phyloP scores from a whole-genome alignment of 2,888 invertebrate genomes.

The Campoplex nolae region DNA sequence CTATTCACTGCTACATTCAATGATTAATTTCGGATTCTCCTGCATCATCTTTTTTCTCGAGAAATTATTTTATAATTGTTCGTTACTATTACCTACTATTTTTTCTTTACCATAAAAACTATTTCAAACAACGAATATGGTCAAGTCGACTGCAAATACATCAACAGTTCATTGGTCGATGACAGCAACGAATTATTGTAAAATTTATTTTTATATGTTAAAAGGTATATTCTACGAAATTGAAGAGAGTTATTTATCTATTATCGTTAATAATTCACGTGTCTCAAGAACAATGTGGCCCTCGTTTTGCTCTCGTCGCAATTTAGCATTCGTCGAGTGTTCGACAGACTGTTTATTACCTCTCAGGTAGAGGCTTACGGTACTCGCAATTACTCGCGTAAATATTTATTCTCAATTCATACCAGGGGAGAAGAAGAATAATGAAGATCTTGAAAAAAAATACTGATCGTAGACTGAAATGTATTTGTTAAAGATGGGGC shows the following conservation, averaged over 20 bases:
- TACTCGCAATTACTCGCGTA: constrained; percentile 65
- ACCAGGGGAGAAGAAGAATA: not conserved
- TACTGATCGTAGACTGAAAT: not conserved
- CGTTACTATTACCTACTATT: no score
- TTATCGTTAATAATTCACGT: constrained; percentile 26
- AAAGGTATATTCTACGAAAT: not conserved
- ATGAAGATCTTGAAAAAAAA: not conserved
- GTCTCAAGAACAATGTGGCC: constrained; percentile 46
- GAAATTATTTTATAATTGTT: no score
- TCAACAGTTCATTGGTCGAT: no score
- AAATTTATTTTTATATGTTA: not conserved
- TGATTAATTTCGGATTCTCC: not conserved
- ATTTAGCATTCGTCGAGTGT: constrained; percentile 50
- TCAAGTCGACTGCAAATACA: not conserved
- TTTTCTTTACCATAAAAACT: no score
- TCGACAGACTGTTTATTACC: constrained; percentile 24
- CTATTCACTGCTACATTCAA: not conserved
- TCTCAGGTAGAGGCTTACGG: constrained; percentile 25
- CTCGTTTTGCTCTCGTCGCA: constrained; percentile 33
- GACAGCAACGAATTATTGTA: no score
- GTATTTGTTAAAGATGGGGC: not conserved
- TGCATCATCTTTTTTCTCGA: not conserved
- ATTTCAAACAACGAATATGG: not conserved
- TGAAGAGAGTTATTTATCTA: not conserved
- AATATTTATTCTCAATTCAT: constrained; percentile 51